phyloP scores from a whole-genome alignment of 2,797 vertebrate genomes.

The Cryptoblepharus egeriae region DNA sequence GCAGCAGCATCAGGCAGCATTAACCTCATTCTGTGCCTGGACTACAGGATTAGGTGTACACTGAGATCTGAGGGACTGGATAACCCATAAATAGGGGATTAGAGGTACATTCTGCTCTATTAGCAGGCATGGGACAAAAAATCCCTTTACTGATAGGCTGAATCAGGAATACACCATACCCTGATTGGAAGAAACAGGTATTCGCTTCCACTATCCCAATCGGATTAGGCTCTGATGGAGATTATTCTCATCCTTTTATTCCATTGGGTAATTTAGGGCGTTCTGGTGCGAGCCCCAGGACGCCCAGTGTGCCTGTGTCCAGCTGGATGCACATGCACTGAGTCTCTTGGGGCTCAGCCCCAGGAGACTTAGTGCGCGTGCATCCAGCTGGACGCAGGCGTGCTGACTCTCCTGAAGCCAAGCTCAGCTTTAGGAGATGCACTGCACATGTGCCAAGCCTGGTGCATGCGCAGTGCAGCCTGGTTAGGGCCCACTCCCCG shows the following conservation, averaged over 20 bases:
- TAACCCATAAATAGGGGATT: slow-evolving; percentile 15
- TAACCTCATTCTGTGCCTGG: neutral
- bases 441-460: no score
- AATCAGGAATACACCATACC: neutral
- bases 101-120: neutral
- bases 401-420: no score
- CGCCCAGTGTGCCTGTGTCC: no score
- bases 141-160: neutral
- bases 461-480: no score
- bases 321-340: no score
- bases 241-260: slow-evolving; percentile 25
- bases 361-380: no score
- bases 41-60: neutral
- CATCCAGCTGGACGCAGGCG: no score
- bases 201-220: neutral
- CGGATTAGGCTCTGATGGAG: slow-evolving; percentile 1
- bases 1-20: neutral
- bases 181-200: neutral
- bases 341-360: no score
- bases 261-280: slow-evolving; percentile 10
- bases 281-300: no score
- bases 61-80: neutral
- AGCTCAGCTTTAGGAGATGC: no score
- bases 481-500: no score
- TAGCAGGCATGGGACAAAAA: neutral